These are phyloP conservation scores for Microcebus murinus DNA, from an alignment of 2,113 vertebrate species.

Conservation along the genomic window DNA sequence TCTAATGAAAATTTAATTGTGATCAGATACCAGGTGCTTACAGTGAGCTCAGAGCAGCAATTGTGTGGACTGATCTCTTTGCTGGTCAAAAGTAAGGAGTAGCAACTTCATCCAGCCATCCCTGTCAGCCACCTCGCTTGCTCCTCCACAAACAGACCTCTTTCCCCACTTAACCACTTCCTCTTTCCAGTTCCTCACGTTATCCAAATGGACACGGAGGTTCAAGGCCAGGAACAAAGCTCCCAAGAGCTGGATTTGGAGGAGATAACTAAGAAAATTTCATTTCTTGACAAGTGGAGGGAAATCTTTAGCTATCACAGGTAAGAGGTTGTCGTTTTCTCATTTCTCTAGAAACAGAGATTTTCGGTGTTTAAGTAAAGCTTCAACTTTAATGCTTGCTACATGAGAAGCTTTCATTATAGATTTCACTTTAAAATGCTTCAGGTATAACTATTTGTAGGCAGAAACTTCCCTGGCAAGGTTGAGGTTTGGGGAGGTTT, in stretches of 20 bases:
- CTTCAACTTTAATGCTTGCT: not conserved
- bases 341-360: not conserved
- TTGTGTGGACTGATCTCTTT: not conserved
- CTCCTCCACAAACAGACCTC: not conserved
- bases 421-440: not conserved
- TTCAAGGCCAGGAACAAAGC: not conserved
- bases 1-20: constrained; percentile 57
- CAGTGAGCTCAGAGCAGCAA: not conserved
- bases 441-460: not conserved
- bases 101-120: not conserved
- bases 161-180: not conserved
- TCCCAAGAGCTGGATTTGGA: constrained; percentile 74
- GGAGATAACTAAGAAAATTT: constrained; percentile 84
- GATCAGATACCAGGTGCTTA: not conserved
- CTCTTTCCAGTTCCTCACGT: not conserved
- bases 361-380: not conserved
- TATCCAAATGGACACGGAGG: constrained; percentile 72
- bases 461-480: not conserved
- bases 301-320: constrained; percentile 84
- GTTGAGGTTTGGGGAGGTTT: not conserved
- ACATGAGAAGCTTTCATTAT: not conserved
- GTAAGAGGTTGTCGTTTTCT: constrained; percentile 78
- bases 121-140: not conserved
- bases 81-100: not conserved
- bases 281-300: constrained; percentile 87